These are phyloP conservation scores for Epirrhoe alternata DNA, from an alignment of 2,888 invertebrate species.

Conservation along the genomic window DNA sequence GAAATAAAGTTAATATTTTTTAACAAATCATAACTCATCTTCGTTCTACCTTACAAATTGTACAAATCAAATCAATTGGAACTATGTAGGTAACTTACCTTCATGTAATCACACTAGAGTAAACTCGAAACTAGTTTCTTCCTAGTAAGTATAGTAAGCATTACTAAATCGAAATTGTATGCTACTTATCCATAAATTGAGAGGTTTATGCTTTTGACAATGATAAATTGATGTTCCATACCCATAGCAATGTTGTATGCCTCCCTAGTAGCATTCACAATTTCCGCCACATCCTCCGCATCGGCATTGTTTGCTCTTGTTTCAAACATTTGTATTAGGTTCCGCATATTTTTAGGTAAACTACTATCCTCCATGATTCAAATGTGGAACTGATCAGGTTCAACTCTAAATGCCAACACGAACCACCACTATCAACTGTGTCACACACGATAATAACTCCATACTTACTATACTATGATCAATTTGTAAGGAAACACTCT, in stretches of 20 bases:
- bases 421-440: constrained; percentile 26
- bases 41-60: too few relatives aligned
- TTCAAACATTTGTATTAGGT: constrained; percentile 76
- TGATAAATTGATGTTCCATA: constrained; percentile 40
- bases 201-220: background rate
- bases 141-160: too few relatives aligned
- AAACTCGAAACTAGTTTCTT: too few relatives aligned
- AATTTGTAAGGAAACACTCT: constrained; percentile 49
- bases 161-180: background rate
- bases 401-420: constrained; percentile 20
- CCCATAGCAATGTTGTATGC: constrained; percentile 53
- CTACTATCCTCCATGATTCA: constrained; percentile 56
- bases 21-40: too few relatives aligned
- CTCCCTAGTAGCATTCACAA: constrained; percentile 50
- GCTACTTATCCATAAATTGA: background rate
- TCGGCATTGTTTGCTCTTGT: constrained; percentile 52
- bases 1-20: too few relatives aligned
- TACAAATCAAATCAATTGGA: too few relatives aligned
- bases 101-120: too few relatives aligned
- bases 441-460: constrained; percentile 55
- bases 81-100: too few relatives aligned
- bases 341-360: constrained; percentile 60
- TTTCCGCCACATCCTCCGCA: constrained; percentile 55
- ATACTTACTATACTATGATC: constrained; percentile 61
- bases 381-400: constrained; percentile 1